Conservation (phyloP, 2,113 vertebrate species). For the Trochalopteron elliotii region DNA sequence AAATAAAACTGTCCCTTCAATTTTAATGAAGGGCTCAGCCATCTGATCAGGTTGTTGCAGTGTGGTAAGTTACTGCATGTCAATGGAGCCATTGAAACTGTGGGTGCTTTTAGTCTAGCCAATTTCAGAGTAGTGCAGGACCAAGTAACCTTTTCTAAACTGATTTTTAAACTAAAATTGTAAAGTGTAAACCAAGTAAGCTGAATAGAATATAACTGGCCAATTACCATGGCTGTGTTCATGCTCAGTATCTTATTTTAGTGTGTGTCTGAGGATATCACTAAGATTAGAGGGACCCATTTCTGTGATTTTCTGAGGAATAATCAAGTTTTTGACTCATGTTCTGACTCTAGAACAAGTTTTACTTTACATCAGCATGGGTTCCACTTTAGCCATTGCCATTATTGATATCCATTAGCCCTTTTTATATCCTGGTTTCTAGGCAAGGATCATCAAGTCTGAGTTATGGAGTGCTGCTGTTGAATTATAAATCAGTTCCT, state of each 20-base stretch:
- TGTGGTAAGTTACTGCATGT: not conserved
- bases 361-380: not conserved
- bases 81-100: not conserved
- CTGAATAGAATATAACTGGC: not conserved
- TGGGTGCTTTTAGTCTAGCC: not conserved
- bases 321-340: not conserved
- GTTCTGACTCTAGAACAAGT: not conserved
- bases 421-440: not conserved
- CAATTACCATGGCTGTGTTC: not conserved
- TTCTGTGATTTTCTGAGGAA: not conserved
- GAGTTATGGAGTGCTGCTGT: not conserved
- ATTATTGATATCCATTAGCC: not conserved
- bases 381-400: not conserved
- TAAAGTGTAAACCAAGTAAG: not conserved
- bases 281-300: not conserved
- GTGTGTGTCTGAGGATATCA: not conserved
- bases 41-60: not conserved
- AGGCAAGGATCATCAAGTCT: not conserved
- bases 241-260: not conserved
- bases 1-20: not conserved
- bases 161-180: not conserved
- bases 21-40: constrained; percentile 4
- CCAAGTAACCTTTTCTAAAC: not conserved
- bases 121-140: not conserved
- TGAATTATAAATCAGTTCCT: constrained; percentile 21